Evolutionary conservation across 2,888 invertebrate species (phyloP).

Genomic region (Cosmopolites sordidus): DNA sequence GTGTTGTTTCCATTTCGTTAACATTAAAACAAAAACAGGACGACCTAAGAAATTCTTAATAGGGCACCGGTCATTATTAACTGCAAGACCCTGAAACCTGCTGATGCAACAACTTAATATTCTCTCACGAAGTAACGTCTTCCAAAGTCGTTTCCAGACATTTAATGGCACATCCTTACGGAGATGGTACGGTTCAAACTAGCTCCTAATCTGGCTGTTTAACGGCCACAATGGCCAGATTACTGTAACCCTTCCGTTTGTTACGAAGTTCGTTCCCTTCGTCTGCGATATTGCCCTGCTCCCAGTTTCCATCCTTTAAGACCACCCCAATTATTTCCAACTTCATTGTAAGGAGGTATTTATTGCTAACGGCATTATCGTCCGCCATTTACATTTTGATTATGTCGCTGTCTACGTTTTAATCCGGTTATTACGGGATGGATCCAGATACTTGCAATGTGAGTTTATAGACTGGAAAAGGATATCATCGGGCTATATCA

Average conservation of each 20-base stretch:
- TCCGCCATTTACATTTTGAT: constrained; percentile 23
- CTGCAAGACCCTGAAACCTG: background rate
- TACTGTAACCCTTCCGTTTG: constrained; percentile 40
- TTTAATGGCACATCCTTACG: constrained; percentile 34
- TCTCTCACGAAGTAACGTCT: constrained; percentile 4
- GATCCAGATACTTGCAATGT: too few relatives aligned
- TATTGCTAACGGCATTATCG: constrained; percentile 21
- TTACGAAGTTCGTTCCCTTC: constrained; percentile 20
- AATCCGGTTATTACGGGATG: constrained; percentile 14
- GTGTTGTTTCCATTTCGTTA: too few relatives aligned
- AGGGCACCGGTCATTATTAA: too few relatives aligned
- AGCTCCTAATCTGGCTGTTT: constrained; percentile 41
- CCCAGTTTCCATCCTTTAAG: constrained; percentile 24
- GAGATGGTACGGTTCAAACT: constrained; percentile 39
- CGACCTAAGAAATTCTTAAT: too few relatives aligned
- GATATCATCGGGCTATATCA: too few relatives aligned
- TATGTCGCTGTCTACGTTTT: constrained; percentile 16
- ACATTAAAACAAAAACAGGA: too few relatives aligned
- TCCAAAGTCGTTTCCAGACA: constrained; percentile 31
- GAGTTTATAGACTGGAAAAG: too few relatives aligned
- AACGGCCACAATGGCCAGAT: constrained; percentile 40
- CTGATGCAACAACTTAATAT: background rate
- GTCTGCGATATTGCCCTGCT: constrained; percentile 18
- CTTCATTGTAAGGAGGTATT: constrained; percentile 24
- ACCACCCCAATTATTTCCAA: constrained; percentile 25